Conservation (phyloP, 2,888 invertebrate genomes). For the Netelia inedita region DNA sequence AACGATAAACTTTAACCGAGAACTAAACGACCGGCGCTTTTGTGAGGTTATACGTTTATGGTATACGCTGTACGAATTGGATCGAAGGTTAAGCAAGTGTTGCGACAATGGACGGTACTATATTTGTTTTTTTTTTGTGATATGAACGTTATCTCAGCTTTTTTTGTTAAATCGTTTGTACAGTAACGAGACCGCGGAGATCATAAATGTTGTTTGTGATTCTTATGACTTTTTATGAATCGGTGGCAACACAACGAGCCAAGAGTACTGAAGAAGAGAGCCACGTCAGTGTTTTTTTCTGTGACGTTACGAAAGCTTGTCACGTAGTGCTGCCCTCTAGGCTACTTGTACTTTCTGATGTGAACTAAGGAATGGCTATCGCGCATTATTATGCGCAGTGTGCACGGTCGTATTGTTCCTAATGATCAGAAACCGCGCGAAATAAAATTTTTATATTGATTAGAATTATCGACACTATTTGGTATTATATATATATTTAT, state of each 20-base stretch:
- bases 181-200: neutral
- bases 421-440: too few species aligned
- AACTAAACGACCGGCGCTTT: constrained; percentile 8
- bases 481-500: too few species aligned
- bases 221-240: neutral
- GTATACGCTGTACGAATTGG: neutral
- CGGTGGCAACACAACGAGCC: neutral
- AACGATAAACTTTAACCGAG: neutral
- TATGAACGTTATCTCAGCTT: neutral
- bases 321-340: too few species aligned
- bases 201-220: neutral
- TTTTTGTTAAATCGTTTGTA: neutral
- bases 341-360: too few species aligned
- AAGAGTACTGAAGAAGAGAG: neutral
- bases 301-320: too few species aligned
- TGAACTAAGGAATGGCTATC: too few species aligned
- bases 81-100: neutral
- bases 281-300: neutral
- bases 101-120: neutral
- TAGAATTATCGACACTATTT: too few species aligned
- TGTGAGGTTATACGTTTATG: constrained; percentile 11
- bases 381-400: too few species aligned
- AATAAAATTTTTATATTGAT: too few species aligned
- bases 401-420: too few species aligned
- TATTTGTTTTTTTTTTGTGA: neutral